A percentile compares a stretch with the other conserved stretches of the same genome.
These are phyloP conservation scores for Omphaloscelis lunosa DNA, from an alignment of 2,888 invertebrate genomes.

Conservation along the genomic window DNA sequence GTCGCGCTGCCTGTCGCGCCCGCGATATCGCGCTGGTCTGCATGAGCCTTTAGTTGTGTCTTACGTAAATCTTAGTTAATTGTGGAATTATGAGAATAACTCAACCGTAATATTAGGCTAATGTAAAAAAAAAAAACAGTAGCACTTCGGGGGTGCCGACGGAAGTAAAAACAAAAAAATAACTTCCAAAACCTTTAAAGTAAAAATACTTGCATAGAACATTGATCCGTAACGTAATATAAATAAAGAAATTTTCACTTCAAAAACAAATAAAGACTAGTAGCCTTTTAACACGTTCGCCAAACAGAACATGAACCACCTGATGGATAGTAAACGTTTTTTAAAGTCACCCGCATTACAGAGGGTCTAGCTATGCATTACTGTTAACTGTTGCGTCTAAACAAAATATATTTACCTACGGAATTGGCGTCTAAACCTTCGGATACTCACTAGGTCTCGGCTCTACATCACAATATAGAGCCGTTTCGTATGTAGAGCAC, in stretches of 20 bases:
- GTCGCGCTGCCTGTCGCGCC: too few species aligned
- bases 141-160: too few species aligned
- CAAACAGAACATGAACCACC: not conserved
- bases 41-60: too few species aligned
- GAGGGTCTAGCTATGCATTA: not conserved
- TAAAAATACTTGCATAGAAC: too few species aligned
- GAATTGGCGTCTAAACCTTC: slow-evolving; percentile 2
- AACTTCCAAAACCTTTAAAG: too few species aligned
- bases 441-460: not conserved
- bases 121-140: not conserved
- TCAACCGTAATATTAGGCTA: not conserved
- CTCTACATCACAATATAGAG: not conserved
- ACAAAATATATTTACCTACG: not conserved
- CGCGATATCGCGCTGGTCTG: too few species aligned
- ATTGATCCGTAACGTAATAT: too few species aligned
- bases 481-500: slow-evolving; percentile 11
- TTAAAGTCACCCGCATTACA: not conserved
- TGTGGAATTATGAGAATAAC: not conserved
- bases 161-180: too few species aligned
- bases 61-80: not conserved
- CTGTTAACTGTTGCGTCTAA: not conserved
- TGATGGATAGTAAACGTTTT: too few species aligned
- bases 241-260: too few species aligned
- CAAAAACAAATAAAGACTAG: too few species aligned
- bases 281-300: not conserved